Evolutionary conservation across 2,113 vertebrate species (phyloP), one percentile per base, ranked within the genome.

Genomic region (Trematocara marginatum): DNA sequence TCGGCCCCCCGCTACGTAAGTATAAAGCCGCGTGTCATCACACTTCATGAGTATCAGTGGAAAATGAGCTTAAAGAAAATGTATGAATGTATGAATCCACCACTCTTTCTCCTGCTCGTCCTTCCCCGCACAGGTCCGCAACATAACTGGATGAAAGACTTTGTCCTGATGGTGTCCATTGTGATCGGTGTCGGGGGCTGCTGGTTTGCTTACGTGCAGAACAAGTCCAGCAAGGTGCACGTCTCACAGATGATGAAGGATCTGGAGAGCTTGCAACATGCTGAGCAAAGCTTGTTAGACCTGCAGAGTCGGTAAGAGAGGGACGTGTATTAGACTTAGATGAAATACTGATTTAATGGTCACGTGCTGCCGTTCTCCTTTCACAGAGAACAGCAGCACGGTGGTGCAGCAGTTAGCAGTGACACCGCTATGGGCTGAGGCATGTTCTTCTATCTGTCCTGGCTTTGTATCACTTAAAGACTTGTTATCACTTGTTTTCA

Each of bases 91-190:
- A 8, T 34, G 16, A 79, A 79, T 1, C 12, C 10, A 42, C 7
- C 10, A 47, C 3, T 18, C 6, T 7, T 42, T 86, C 12, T 11
- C 47, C 8, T 64, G 66, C 49, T 45, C 23, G 7, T 20, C 7
- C 56, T 13, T 52, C 7, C 2, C n/a, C 20, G 88, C 57, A 6
- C 93, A 99, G 98, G 98, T 89, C 98, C 97, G 16, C 97, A 97
- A 89, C 98, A 99, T 90, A 99, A 99, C 95, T 99, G 98, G 98
- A 97, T 99, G 96, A 99, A 99, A 90, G 99, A 99, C 96, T 99
- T 99, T 84, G 92, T 99, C 86, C 96, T 99, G 85, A 98, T 97
- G 86, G 93, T 99, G 89, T 99, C 99, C 92, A 99, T 99, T 87
- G 97, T 99, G 92, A 99, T 99, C 78, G 99, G 98, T 1, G 97